Conservation (phyloP, 2,888 invertebrate genomes). For the Hedychridium roseum region DNA sequence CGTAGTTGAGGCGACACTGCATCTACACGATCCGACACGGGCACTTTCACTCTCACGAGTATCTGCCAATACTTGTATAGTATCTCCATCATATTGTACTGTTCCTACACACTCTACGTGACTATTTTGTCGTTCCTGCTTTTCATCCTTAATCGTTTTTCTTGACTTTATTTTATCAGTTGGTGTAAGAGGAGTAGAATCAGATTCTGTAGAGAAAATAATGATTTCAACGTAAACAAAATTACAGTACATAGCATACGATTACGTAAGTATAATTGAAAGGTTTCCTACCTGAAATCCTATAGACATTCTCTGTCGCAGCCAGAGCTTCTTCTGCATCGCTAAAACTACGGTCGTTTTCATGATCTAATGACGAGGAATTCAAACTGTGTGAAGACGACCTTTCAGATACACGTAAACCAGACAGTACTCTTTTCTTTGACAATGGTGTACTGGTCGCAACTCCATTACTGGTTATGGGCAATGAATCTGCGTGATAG, state of each 20-base stretch:
- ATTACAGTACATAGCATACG: background rate
- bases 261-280: conserved; percentile 33
- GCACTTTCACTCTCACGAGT: conserved; percentile 12
- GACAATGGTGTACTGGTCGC: conserved; percentile 49
- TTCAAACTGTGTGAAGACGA: conserved; percentile 43
- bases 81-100: conserved; percentile 11
- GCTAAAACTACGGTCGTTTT: conserved; percentile 57
- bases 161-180: conserved; percentile 52
- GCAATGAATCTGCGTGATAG: conserved; percentile 45
- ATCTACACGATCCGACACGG: too few species aligned
- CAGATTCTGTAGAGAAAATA: conserved; percentile 40
- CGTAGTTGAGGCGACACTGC: background rate
- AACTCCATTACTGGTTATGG: conserved; percentile 55
- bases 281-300: conserved; percentile 52
- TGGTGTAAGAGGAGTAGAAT: conserved; percentile 54
- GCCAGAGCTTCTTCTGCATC: conserved; percentile 61
- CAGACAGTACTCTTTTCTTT: conserved; percentile 49
- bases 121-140: conserved; percentile 45
- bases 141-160: conserved; percentile 56
- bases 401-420: conserved; percentile 46
- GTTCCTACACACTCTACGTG: conserved; percentile 20
- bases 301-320: conserved; percentile 53
- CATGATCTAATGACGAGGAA: conserved; percentile 52
- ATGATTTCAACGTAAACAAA: background rate
- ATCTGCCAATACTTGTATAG: conserved; percentile 18